These are phyloP conservation scores for Enteromius thamalakanensis DNA, from an alignment of 2,797 vertebrate genomes.

Conservation along the genomic window DNA sequence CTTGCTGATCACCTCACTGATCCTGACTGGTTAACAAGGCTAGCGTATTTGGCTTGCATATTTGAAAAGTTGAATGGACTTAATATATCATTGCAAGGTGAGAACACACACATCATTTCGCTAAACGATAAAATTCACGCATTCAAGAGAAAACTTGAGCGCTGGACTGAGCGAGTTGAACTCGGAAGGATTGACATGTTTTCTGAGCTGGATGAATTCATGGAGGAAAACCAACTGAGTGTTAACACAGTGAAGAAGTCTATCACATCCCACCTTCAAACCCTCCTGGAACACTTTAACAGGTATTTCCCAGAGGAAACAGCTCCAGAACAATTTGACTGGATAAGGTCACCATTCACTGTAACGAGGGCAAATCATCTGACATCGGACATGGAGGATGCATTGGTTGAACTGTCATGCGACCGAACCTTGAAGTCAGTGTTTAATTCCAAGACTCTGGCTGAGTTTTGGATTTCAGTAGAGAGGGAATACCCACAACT, in stretches of 20 bases:
- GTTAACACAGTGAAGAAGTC: not conserved
- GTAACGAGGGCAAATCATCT: not conserved
- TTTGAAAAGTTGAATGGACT: not conserved
- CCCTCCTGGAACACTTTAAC: not conserved
- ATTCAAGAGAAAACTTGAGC: not conserved
- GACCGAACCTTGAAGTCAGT: not conserved
- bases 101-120: not conserved
- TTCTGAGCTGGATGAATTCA: not conserved
- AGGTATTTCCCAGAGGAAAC: not conserved
- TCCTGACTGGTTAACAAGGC: not conserved
- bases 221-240: not conserved
- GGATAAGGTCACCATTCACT: conserved; percentile 6
- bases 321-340: conserved; percentile 8
- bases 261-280: not conserved
- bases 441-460: not conserved
- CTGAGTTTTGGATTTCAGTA: conserved; percentile 13
- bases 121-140: not conserved
- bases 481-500: not conserved
- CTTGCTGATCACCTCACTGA: not conserved
- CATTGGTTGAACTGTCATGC: not conserved
- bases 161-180: not conserved
- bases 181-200: not conserved
- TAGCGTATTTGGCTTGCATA: not conserved
- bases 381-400: not conserved
- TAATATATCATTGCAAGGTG: not conserved